A percentile compares a stretch with the other conserved stretches of the same genome.
Conservation (phyloP, 2,888 invertebrate genomes). For the Drosophila tanythrix region DNA sequence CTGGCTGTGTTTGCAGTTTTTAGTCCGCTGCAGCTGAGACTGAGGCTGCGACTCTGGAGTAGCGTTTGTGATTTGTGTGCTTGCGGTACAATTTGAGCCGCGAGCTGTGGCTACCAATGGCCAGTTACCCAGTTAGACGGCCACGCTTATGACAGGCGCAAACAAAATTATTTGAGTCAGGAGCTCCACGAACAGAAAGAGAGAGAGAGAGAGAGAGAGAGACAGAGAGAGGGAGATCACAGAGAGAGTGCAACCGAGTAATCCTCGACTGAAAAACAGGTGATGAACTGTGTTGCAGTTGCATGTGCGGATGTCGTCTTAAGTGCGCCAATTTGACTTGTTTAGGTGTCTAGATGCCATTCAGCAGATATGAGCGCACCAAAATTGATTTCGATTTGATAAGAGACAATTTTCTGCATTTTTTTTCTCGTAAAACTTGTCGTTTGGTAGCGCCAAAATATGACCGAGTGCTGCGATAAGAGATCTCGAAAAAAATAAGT, state of each 20-base stretch:
- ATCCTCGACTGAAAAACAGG: conserved; percentile 41
- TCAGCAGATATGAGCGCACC: conserved; percentile 50
- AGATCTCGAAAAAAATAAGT: neutral
- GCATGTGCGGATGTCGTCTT: conserved; percentile 63
- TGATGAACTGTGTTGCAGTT: conserved; percentile 66
- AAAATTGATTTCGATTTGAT: conserved; percentile 75
- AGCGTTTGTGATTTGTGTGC: conserved; percentile 75
- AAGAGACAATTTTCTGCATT: conserved; percentile 50
- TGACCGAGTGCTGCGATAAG: conserved; percentile 37
- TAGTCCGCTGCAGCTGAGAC: conserved; percentile 11
- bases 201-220: neutral
- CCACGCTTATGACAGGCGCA: conserved; percentile 82
- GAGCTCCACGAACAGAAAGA: conserved; percentile 4
- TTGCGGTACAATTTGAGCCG: conserved; percentile 79
- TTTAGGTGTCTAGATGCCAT: conserved; percentile 75
- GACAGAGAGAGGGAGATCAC: neutral
- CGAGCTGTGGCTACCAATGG: conserved; percentile 77
- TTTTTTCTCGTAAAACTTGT: conserved; percentile 21
- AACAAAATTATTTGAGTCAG: conserved; percentile 81
- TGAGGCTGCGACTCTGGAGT: conserved; percentile 34
- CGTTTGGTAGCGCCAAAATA: conserved; percentile 69
- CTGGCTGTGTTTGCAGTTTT: conserved; percentile 7
- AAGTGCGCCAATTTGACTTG: conserved; percentile 72
- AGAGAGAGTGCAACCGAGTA: conserved; percentile 16
- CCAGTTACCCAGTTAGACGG: conserved; percentile 59